Percentiles rank a stretch among this genome's conserved stretches.
These are phyloP conservation scores for Heliconius eleuchia DNA, from an alignment of 1,140 invertebrate species.

Conservation along the genomic window DNA sequence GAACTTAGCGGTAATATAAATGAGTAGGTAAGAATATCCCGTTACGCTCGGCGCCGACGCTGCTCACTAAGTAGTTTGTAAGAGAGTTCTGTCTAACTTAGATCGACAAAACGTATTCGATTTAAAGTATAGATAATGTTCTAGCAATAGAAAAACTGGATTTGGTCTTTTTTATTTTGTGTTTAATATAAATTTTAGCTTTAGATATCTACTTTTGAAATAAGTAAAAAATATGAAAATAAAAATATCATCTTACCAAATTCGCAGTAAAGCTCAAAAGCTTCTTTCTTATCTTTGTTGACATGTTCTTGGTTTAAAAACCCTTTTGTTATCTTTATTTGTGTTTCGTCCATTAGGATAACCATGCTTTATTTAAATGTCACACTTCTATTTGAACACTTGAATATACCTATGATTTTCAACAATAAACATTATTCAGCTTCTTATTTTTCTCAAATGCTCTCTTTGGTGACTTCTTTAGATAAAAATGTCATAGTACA, in stretches of 20 bases:
- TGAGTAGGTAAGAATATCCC: conserved; percentile 22
- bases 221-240: background rate
- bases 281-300: background rate
- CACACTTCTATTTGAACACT: conserved; percentile 33
- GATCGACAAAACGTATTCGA: background rate
- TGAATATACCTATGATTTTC: background rate
- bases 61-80: background rate
- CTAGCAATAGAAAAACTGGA: background rate
- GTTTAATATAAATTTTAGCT: background rate
- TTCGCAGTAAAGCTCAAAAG: background rate
- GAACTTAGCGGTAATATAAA: background rate
- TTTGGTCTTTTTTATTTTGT: background rate
- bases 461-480: background rate
- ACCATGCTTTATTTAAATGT: conserved; percentile 35
- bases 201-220: background rate
- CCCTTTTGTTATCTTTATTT: conserved; percentile 36
- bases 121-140: background rate
- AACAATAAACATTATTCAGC: background rate
- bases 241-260: background rate
- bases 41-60: conserved; percentile 28
- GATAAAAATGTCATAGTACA: background rate
- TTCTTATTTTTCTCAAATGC: background rate
- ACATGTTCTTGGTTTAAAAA: background rate
- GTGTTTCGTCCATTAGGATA: conserved; percentile 33
- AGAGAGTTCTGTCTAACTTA: conserved; percentile 1